Conservation (phyloP, 2,888 invertebrate species). For the Iphiclides podalirius region DNA sequence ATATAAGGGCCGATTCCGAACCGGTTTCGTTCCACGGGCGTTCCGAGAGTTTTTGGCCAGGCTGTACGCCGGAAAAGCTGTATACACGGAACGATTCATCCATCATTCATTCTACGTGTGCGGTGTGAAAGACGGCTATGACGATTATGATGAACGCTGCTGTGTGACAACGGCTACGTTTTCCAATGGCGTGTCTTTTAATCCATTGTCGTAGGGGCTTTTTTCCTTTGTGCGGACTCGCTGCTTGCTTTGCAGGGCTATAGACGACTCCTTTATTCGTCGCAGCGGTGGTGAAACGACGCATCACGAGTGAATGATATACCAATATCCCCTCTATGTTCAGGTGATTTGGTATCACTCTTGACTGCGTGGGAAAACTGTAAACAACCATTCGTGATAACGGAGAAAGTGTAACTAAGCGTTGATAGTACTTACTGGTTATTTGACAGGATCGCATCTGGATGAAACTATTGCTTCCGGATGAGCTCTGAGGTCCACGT, state of each 20-base stretch:
- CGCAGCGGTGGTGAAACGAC: slow-evolving; percentile 10
- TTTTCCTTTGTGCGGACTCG: slow-evolving; percentile 45
- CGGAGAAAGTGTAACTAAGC: slow-evolving; percentile 45
- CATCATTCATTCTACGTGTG: slow-evolving; percentile 67
- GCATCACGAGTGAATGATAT: slow-evolving; percentile 1
- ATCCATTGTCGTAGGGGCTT: slow-evolving; percentile 42
- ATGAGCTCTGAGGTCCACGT: slow-evolving; percentile 25
- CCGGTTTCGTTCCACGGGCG: slow-evolving; percentile 22
- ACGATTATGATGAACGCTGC: slow-evolving; percentile 63
- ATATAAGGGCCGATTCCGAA: slow-evolving; percentile 36
- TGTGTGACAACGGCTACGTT: slow-evolving; percentile 38
- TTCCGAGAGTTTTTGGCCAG: slow-evolving; percentile 34
- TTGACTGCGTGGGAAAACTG: slow-evolving; percentile 2
- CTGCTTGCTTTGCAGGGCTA: slow-evolving; percentile 45
- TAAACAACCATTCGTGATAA: background rate
- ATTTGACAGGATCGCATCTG: slow-evolving; percentile 49
- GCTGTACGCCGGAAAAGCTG: slow-evolving; percentile 59
- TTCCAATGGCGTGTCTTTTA: slow-evolving; percentile 42
- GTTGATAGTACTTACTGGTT: slow-evolving; percentile 49
- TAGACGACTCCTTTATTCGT: slow-evolving; percentile 44
- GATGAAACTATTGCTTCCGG: slow-evolving; percentile 25
- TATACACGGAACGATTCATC: slow-evolving; percentile 65
- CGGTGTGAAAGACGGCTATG: slow-evolving; percentile 69
- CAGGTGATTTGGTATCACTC: background rate
- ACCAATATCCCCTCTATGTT: slow-evolving; percentile 1